These are phyloP conservation scores for Campaea margaritaria DNA, from an alignment of 2,888 invertebrate genomes.

Conservation along the genomic window DNA sequence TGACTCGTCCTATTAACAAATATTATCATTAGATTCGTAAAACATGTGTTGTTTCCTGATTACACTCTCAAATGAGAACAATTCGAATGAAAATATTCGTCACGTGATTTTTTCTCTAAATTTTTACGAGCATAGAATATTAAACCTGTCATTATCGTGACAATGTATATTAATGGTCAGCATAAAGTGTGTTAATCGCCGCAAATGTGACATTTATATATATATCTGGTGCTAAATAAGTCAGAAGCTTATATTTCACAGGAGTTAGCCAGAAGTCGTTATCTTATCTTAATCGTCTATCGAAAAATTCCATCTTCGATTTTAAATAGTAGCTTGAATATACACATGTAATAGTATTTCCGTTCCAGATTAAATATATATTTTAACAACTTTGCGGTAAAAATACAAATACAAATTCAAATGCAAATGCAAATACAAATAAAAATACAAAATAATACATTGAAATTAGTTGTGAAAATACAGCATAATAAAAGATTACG, in stretches of 20 bases:
- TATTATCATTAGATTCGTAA: slow-evolving; percentile 1
- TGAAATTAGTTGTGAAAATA: no score
- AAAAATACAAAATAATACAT: no score
- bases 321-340: neutral
- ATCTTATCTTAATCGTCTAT: no score
- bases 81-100: neutral
- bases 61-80: neutral
- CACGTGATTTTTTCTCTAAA: neutral
- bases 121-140: slow-evolving; percentile 4
- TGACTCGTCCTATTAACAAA: slow-evolving; percentile 13
- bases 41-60: slow-evolving; percentile 6
- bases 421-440: no score
- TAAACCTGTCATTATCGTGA: slow-evolving; percentile 16
- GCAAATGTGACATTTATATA: slow-evolving; percentile 21
- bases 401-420: no score
- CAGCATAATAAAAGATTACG: no score
- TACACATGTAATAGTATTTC: no score
- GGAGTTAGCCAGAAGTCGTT: no score
- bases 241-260: slow-evolving; percentile 10
- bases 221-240: slow-evolving; percentile 10
- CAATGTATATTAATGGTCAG: slow-evolving; percentile 17
- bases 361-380: no score
- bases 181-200: slow-evolving; percentile 16
- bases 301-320: slow-evolving; percentile 8
- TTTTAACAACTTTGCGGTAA: no score